Evolutionary conservation across 1,140 invertebrate genomes (phyloP), one percentile per base, ranked within the genome.

Genomic region (Colletes latitarsis): DNA sequence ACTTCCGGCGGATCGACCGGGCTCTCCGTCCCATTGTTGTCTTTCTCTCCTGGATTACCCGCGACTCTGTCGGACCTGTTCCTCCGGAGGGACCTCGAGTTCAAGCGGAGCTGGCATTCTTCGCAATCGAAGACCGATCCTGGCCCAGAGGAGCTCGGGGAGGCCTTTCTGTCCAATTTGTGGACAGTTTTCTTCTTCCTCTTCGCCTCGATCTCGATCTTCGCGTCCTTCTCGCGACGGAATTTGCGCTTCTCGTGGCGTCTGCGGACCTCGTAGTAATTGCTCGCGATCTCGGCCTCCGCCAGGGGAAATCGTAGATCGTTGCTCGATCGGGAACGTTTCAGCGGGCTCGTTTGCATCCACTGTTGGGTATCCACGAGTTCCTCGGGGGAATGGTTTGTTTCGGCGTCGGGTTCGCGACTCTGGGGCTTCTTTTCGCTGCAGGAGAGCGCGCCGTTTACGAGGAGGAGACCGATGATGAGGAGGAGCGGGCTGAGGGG

Each of bases 401-500:
- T 68, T 30, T 68, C 53, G 19, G 77, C 43, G 53, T 81, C 75
- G 39, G 19, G 64, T 58, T 74, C 78, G 57, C 72, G 78, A 39
- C 58, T 84, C 69, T 75, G 78, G 21, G 74, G 58, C 55, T 77
- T 79, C 30, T 82, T 77, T 74, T 83, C 81, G 72, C 82, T 77
- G 67, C 74, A 84, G 57, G 90, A 76, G 41, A 85, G 55, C 55
- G 73, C 83, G 83, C 87, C 58, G 67, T 72, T 69, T 15, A 86
- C 71, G 52, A 71, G 80, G 78, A 55, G 67, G 30, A 88, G 68
- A 15, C 82, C 77, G 58, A 90, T 70, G 62, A 91, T 77, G 58
- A 91, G 71, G 9, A 89, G 78, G 71, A 84, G 78, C 67, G 83
- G 82, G 76, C 83, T 77, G 58, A 84, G 80, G 55, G 81, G 78